Evolutionary conservation across 2,888 invertebrate species (phyloP).

Genomic region (Anaspis maculata): DNA sequence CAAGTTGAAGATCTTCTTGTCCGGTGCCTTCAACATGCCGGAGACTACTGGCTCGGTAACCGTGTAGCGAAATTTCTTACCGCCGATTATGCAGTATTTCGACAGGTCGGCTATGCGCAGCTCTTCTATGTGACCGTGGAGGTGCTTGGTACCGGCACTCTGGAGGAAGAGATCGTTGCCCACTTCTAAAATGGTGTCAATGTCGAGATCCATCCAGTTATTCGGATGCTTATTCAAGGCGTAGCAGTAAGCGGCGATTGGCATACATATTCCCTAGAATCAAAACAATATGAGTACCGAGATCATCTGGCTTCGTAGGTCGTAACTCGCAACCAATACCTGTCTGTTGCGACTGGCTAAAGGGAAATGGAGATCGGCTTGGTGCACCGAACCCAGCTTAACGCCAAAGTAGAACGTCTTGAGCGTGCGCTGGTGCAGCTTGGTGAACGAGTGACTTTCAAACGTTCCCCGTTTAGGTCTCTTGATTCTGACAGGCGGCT

Average conservation of each 20-base stretch:
- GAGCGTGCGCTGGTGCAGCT: conserved; percentile 31
- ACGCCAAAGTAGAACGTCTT: conserved; percentile 37
- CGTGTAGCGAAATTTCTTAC: conserved; percentile 39
- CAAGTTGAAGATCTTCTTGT: conserved; percentile 38
- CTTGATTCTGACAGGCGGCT: conserved; percentile 25
- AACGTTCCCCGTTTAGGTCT: conserved; percentile 32
- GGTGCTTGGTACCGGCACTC: conserved; percentile 29
- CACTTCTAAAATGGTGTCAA: conserved; percentile 51
- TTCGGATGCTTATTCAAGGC: conserved; percentile 51
- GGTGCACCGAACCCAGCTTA: conserved; percentile 34
- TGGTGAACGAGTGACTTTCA: conserved; percentile 40
- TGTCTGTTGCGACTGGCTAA: conserved; percentile 37
- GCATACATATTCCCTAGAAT: conserved; percentile 51
- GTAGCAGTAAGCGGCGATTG: conserved; percentile 51
- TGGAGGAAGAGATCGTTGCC: conserved; percentile 46
- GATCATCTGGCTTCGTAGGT: too few relatives aligned
- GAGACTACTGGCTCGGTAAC: conserved; percentile 36
- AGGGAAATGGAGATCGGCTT: conserved; percentile 32
- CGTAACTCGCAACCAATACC: too few relatives aligned
- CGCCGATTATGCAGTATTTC: conserved; percentile 41
- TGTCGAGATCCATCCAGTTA: conserved; percentile 52
- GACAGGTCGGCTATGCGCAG: conserved; percentile 42
- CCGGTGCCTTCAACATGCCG: conserved; percentile 34
- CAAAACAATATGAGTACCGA: too few relatives aligned
- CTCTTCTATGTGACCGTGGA: conserved; percentile 27